Evolutionary conservation across 2,888 invertebrate genomes (phyloP), one percentile per base, ranked within the genome.

Genomic region (Dynastes hyllus): DNA sequence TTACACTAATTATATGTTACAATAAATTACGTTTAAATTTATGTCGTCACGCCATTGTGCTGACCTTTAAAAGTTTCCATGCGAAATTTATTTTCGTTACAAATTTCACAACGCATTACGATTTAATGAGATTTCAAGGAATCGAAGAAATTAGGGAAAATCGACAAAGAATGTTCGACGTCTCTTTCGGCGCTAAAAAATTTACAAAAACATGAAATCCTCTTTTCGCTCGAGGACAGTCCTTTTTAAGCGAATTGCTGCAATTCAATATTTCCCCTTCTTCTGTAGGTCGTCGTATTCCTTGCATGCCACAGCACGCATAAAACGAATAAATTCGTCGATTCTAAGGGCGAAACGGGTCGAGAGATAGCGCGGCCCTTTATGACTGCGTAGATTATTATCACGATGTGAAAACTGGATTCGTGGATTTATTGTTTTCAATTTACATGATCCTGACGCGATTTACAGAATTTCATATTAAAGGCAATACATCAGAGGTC

Each of bases 401-500:
- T 75, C 75, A 75, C 63, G 75, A 75, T 75, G 75, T 77, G 66
- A 77, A 77, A 77, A 77, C 51, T 55, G 69, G 67, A 67, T 69
- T 69, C 51, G 22, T 50, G 51, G 27, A 79, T 79, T 79, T 76
- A 79, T 76, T 76, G 79, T 69, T 69, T 76, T 77, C 79, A 79
- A 79, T 79, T 79, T 79, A 79, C 76, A 79, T 79, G 76, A 51
- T 79, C 61, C 77, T n/a, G 37, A 63, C 53, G 73, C 61, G 79
- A 69, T 65, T 55, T 67, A 67, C 66, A 67, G 66, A 66, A 58
- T 61, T 79, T 67, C 76, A 61, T 70, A 76, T 79, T 76, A 76
- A 79, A 69, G 70, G 70, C 37, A 58, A 79, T 76, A 65, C 66
- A 79, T 79, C 79, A 77, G 69, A 65, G 70, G 69, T 75, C 76